Conservation (phyloP, 2,113 vertebrate species). For the Phyllostomus discolor region DNA sequence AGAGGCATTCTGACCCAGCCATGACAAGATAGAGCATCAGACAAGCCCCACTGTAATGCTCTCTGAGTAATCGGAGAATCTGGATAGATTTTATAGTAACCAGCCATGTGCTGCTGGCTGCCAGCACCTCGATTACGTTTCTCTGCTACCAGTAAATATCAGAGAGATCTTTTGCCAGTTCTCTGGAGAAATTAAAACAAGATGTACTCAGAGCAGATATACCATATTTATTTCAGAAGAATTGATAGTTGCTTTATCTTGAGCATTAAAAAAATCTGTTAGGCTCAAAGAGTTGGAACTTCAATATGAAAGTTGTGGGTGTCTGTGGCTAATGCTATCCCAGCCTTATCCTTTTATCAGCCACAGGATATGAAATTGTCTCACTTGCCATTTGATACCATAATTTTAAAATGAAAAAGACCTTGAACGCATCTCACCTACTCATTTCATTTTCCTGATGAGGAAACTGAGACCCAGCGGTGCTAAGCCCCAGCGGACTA, state of each 20-base stretch:
- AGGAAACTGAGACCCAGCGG: background rate
- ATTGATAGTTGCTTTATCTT: background rate
- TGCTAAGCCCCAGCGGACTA: background rate
- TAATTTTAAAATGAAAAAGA: background rate
- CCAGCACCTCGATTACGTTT: background rate
- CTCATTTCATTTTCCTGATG: background rate
- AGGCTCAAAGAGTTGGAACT: background rate
- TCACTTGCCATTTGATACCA: background rate
- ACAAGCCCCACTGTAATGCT: background rate
- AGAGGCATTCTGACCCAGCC: background rate
- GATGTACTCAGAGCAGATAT: background rate
- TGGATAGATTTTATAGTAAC: background rate
- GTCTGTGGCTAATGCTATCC: background rate
- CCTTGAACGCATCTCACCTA: background rate
- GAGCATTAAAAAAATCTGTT: background rate
- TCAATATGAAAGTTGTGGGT: background rate
- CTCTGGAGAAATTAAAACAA: constrained; percentile 6
- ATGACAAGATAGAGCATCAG: background rate
- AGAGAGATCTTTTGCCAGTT: background rate
- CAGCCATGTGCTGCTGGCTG: background rate
- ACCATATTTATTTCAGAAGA: background rate
- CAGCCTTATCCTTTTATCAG: background rate
- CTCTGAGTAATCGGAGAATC: background rate
- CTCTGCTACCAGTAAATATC: background rate
- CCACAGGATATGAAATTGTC: background rate